phyloP scores from a whole-genome alignment of 2,113 vertebrate genomes.

The Poeciliopsis prolifica region DNA sequence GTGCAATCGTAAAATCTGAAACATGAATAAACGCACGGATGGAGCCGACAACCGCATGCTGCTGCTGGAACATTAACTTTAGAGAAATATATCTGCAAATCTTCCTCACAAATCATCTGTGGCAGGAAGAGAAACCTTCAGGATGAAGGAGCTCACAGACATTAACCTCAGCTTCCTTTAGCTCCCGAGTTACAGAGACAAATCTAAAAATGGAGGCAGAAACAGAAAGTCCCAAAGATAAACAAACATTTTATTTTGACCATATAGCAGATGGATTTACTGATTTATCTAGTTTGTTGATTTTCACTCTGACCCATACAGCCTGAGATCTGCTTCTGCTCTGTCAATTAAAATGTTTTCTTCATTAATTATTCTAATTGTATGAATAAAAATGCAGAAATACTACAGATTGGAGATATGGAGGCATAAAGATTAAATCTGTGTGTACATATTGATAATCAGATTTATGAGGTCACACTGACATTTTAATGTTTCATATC shows the following conservation, averaged over 20 bases:
- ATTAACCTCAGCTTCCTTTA: background rate
- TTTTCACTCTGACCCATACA: background rate
- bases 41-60: background rate
- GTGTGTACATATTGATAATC: background rate
- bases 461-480: background rate
- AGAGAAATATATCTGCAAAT: slow-evolving; percentile 4
- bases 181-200: background rate
- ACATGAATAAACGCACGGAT: background rate
- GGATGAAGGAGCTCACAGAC: slow-evolving; percentile 20
- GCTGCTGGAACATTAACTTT: slow-evolving; percentile 41
- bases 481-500: background rate
- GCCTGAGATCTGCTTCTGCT: background rate
- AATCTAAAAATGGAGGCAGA: background rate
- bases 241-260: background rate
- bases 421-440: background rate
- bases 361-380: background rate
- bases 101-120: background rate
- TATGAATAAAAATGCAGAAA: background rate
- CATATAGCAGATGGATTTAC: too few species aligned
- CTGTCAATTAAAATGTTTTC: background rate
- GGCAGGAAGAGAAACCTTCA: slow-evolving; percentile 25
- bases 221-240: background rate
- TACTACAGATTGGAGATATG: background rate
- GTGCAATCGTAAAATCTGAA: background rate
- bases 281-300: too few species aligned